Evolutionary conservation across 2,888 invertebrate genomes (phyloP).

Genomic region (Aspidapion aeneum): DNA sequence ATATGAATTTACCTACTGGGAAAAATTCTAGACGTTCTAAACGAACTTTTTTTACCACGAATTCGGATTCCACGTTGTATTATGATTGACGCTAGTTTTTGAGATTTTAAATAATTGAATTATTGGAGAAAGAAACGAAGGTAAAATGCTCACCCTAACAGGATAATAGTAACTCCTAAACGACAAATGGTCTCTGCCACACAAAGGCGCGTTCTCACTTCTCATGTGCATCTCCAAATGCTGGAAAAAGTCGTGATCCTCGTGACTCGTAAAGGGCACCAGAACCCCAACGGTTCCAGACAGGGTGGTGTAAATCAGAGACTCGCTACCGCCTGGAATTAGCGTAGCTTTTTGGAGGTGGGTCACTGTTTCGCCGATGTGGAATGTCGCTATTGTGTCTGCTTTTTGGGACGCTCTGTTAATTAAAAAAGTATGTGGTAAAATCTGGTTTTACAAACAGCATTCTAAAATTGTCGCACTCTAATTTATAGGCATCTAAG

Average conservation of each 20-base stretch:
- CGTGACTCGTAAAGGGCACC: slow-evolving; percentile 91
- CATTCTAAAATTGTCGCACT: no score
- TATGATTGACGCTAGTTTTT: no score
- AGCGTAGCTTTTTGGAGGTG: slow-evolving; percentile 89
- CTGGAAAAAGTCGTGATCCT: slow-evolving; percentile 99
- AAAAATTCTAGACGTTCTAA: no score
- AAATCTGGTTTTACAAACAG: no score
- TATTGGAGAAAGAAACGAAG: no score
- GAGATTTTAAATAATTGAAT: no score
- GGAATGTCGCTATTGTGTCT: slow-evolving; percentile 89
- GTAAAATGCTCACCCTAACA: slow-evolving; percentile 82
- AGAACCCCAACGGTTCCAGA: slow-evolving; percentile 93
- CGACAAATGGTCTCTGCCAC: slow-evolving; percentile 96
- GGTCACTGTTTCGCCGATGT: slow-evolving; percentile 93
- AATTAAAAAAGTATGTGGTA: neutral
- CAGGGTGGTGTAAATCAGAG: slow-evolving; percentile 92
- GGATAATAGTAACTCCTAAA: slow-evolving; percentile 97
- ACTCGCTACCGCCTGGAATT: slow-evolving; percentile 97
- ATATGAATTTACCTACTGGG: no score
- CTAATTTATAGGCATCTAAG: no score
- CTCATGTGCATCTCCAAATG: slow-evolving; percentile 99
- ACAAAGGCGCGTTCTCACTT: slow-evolving; percentile 92
- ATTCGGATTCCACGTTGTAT: no score
- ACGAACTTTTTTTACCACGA: no score
- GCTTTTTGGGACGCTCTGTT: slow-evolving; percentile 95